Evolutionary conservation across 2,113 vertebrate species (phyloP).

Genomic region (Upupa epops): DNA sequence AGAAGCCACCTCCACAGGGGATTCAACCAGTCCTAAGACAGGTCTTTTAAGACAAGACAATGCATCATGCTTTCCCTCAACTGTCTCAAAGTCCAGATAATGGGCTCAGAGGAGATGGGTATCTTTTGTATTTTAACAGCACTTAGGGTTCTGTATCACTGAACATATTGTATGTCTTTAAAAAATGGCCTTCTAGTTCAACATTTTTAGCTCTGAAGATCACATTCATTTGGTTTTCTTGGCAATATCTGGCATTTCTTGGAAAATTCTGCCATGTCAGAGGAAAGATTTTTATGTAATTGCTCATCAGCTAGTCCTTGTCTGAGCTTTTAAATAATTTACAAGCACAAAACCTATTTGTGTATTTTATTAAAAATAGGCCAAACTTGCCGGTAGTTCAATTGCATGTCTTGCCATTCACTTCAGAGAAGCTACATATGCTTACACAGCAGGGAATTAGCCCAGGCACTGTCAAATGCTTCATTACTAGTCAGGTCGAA

Average conservation of each 20-base stretch:
- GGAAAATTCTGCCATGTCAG: too few relatives aligned
- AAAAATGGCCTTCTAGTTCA: neutral
- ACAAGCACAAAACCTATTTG: neutral
- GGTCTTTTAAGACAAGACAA: neutral
- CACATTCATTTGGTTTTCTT: neutral
- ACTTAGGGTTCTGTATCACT: neutral
- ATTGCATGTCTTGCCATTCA: neutral
- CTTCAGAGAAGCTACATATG: neutral
- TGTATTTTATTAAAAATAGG: neutral
- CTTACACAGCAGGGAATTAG: conserved; percentile 27
- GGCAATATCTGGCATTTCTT: neutral
- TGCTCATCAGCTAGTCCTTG: neutral
- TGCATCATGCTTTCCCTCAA: neutral
- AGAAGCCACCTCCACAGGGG: neutral
- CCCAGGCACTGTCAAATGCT: conserved; percentile 3
- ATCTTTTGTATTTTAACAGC: neutral
- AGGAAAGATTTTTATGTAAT: neutral
- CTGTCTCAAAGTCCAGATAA: neutral
- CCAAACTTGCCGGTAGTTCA: neutral
- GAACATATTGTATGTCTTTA: neutral
- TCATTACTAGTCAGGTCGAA: conserved; percentile 44
- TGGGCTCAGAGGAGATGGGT: neutral
- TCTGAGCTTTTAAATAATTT: conserved; percentile 17
- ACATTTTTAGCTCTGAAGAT: neutral
- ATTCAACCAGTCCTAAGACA: neutral